phyloP scores from a whole-genome alignment of 1,140 invertebrate species.

The Laupala kohalensis region DNA sequence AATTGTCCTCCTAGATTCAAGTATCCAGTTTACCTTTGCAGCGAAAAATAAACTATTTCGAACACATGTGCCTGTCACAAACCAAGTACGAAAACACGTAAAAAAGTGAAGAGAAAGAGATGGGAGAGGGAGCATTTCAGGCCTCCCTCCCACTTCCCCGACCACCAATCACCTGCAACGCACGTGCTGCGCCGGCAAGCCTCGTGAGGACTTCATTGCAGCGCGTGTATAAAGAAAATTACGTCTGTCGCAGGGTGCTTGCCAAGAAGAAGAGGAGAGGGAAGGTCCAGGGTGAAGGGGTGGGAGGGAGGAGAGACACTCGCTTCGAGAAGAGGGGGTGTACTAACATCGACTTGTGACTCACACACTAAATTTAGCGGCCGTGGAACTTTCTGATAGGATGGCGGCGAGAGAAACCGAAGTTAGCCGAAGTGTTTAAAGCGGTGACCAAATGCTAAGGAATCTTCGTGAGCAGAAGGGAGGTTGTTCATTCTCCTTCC shows the following conservation, averaged over 20 bases:
- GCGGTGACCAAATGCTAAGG: constrained; percentile 5
- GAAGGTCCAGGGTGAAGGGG: neutral
- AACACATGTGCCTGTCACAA: too few species aligned
- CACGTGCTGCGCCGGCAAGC: too few species aligned
- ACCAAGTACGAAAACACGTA: too few species aligned
- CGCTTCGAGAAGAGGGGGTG: neutral
- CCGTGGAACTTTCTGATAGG: neutral
- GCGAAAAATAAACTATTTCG: too few species aligned
- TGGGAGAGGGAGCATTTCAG: too few species aligned
- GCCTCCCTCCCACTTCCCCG: neutral
- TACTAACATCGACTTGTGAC: neutral
- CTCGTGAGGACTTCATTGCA: neutral
- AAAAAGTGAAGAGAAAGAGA: too few species aligned
- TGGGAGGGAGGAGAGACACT: neutral
- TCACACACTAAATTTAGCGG: constrained; percentile 1
- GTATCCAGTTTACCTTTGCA: too few species aligned
- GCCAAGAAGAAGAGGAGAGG: neutral
- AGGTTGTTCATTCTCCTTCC: too few species aligned
- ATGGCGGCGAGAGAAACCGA: neutral
- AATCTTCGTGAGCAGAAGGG: neutral
- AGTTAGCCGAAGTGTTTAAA: neutral
- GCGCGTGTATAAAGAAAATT: neutral
- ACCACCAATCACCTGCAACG: neutral
- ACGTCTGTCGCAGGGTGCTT: neutral
- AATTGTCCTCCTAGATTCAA: too few species aligned